phyloP scores from a whole-genome alignment of 92 coral and sea anemone species.

The Virgularia gustaviana region DNA sequence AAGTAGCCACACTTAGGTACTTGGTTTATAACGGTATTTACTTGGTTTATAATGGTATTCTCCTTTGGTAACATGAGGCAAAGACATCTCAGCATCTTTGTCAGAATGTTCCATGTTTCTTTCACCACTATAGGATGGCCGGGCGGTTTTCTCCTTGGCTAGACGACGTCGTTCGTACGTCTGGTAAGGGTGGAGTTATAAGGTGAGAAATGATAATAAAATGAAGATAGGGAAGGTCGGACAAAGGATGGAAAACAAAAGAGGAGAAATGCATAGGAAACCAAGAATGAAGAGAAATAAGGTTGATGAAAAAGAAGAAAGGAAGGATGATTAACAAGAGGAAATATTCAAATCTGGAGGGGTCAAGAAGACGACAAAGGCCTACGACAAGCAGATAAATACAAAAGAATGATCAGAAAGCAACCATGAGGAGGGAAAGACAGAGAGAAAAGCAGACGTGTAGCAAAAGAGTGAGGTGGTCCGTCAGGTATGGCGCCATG shows the following conservation, averaged over 20 bases:
- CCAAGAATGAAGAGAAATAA: background rate
- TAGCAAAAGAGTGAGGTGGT: background rate
- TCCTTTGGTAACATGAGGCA: conserved; percentile 83
- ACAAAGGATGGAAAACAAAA: background rate
- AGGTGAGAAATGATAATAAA: background rate
- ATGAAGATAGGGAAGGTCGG: background rate
- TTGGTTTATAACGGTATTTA: too few species aligned
- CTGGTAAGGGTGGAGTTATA: conserved; percentile 32
- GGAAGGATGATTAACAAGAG: background rate
- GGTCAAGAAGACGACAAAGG: background rate
- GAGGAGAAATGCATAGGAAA: background rate
- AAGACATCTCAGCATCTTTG: conserved; percentile 62
- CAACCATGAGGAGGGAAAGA: background rate
- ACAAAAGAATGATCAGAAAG: background rate
- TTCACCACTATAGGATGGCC: conserved; percentile 68
- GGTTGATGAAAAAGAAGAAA: background rate
- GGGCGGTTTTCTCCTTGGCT: conserved; percentile 74
- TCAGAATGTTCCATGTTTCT: conserved; percentile 40
- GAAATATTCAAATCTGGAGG: too few species aligned
- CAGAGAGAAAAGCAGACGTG: background rate
- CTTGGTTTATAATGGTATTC: conserved; percentile 81
- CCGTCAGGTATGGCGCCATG: too few species aligned
- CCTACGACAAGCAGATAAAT: background rate
- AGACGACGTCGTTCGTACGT: conserved; percentile 73
- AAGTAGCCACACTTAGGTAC: too few species aligned